Percentiles rank a stretch among this genome's conserved stretches.
Evolutionary conservation across 2,113 vertebrate genomes (phyloP).

Genomic region (Entomyzon cyanotis): DNA sequence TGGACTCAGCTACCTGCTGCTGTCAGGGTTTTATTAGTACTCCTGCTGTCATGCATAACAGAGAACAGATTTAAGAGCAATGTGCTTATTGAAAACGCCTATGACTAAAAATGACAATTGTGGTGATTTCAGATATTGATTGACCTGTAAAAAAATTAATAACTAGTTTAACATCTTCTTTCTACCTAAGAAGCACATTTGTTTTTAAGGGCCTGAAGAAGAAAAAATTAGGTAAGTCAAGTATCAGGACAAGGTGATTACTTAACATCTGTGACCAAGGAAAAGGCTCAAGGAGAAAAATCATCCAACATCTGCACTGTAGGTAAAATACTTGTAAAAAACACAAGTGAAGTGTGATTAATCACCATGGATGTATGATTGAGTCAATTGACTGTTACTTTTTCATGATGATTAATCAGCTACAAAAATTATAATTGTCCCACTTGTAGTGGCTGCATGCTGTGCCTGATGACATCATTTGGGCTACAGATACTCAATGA

Average conservation of each 20-base stretch:
- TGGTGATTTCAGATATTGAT: slow-evolving; percentile 69
- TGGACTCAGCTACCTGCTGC: slow-evolving; percentile 4
- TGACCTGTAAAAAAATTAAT: slow-evolving; percentile 66
- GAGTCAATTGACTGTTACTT: slow-evolving; percentile 87
- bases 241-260: slow-evolving; percentile 80
- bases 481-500: slow-evolving; percentile 79
- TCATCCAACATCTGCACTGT: slow-evolving; percentile 81
- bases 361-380: slow-evolving; percentile 86
- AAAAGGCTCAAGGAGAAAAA: slow-evolving; percentile 81
- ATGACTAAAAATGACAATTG: slow-evolving; percentile 60
- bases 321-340: slow-evolving; percentile 81
- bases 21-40: slow-evolving; percentile 46
- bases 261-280: slow-evolving; percentile 85
- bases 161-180: slow-evolving; percentile 67
- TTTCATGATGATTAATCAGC: slow-evolving; percentile 87
- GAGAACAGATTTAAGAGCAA: slow-evolving; percentile 43
- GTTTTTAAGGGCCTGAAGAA: slow-evolving; percentile 64
- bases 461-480: slow-evolving; percentile 86
- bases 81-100: slow-evolving; percentile 58
- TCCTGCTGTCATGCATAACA: slow-evolving; percentile 1
- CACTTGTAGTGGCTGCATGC: slow-evolving; percentile 83
- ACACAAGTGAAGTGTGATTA: slow-evolving; percentile 87
- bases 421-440: slow-evolving; percentile 88
- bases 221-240: slow-evolving; percentile 76
- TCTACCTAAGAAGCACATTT: slow-evolving; percentile 66